phyloP scores from a whole-genome alignment of 2,888 invertebrate genomes.

The Yponomeuta sedellus region DNA sequence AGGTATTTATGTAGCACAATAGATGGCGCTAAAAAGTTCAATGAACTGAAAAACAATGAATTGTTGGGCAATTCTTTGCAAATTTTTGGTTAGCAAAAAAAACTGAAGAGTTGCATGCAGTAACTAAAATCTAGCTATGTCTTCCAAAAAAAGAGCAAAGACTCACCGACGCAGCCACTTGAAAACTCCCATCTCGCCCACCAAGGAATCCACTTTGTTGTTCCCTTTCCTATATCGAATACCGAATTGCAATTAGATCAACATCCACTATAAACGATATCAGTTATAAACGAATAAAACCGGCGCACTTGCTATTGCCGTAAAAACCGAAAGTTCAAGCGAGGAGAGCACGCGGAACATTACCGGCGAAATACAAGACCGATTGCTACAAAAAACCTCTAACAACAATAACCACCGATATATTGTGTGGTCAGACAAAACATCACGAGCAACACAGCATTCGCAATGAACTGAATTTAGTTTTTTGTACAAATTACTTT shows the following conservation, averaged over 20 bases:
- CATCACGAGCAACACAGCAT: conserved; percentile 68
- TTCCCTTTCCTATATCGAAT: conserved; percentile 15
- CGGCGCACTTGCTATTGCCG: conserved; percentile 15
- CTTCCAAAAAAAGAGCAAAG: conserved; percentile 15
- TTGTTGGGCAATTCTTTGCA: too few relatives aligned
- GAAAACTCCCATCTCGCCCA: conserved; percentile 66
- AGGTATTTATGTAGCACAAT: too few relatives aligned
- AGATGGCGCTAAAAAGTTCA: too few relatives aligned
- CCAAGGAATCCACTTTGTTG: conserved; percentile 52
- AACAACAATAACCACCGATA: conserved; percentile 70
- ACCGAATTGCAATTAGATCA: not conserved
- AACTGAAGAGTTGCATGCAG: not conserved
- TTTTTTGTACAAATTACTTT: conserved; percentile 74
- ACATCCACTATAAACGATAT: not conserved
- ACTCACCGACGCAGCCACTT: conserved; percentile 73
- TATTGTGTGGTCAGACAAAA: conserved; percentile 75
- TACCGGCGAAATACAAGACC: conserved; percentile 61
- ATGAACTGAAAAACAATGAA: too few relatives aligned
- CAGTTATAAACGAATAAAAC: conserved; percentile 18
- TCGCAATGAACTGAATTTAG: conserved; percentile 73
- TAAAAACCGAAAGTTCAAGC: conserved; percentile 42
- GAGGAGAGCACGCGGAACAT: conserved; percentile 54
- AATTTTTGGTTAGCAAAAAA: not conserved
- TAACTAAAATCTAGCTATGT: not conserved
- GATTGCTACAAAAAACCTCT: conserved; percentile 61